Base-by-base conservation (phyloP, 2,113 vertebrate species). In the Cyanoliseus patagonus region DNA sequence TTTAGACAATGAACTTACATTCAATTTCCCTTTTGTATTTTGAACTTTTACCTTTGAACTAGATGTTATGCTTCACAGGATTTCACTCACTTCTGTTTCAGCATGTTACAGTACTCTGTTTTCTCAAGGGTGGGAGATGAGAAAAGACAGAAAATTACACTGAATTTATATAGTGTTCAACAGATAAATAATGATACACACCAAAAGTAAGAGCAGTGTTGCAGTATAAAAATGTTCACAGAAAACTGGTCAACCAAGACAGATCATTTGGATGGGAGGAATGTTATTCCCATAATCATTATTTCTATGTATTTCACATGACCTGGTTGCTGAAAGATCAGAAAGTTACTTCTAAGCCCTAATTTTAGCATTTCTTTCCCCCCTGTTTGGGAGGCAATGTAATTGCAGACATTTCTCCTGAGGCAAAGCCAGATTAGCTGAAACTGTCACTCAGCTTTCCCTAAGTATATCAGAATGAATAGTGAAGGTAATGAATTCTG, bases 361-460 rank as follows among this genome's bases (percentile, higher is more conserved):
- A 35, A 25, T 37, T 90, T 85, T 44, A 69, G 11, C 9, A n/a
- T 7, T 25, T 55, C n/a, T 3, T 1, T 1, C 7, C 1, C 0
- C 27, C 9, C 3, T 6, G 3, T 17, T 89, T 69, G 5, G 16
- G 12, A 3, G 0, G 1, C 2, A 3, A 13, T n/a, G 17, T 39
- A 18, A 18, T 10, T 44, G 30, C 9, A 17, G 17, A 39, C 9
- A 20, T 55, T 55, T 64, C 7, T 42, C 7, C 6, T 41, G 4
- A 77, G 22, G 13, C 44, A 41, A 83, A 92, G 8, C 9, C 19
- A 59, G 37, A 57, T n/a, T 18, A 74, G 15, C 37, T 12, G 7
- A 67, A 86, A 59, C 18, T 59, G 33, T 67, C 18, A 28, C 8
- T 70, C 12, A 42, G 6, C 7, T 91, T 88, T 91, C 16, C 12